These are phyloP conservation scores for Solea solea DNA, from an alignment of 2,113 vertebrate species.

Conservation along the genomic window DNA sequence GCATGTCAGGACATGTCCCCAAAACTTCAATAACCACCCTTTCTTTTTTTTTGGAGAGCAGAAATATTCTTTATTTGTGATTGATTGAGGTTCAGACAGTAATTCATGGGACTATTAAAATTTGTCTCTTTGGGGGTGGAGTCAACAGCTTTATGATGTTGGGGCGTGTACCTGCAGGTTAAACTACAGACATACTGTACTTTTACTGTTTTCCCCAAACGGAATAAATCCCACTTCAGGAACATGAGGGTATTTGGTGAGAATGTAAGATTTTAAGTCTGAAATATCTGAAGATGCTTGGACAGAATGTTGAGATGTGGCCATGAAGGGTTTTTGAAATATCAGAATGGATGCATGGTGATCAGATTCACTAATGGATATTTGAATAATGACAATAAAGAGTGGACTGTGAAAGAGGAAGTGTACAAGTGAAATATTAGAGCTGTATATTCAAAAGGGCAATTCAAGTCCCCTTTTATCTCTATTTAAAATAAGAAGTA, in stretches of 20 bases:
- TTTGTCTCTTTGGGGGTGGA: conserved; percentile 46
- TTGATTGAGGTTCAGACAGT: conserved; percentile 30
- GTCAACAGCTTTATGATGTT: conserved; percentile 45
- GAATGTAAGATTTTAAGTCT: conserved; percentile 1
- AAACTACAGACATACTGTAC: conserved; percentile 25
- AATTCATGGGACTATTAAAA: conserved; percentile 46
- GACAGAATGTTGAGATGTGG: not conserved
- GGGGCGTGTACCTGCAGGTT: conserved; percentile 53
- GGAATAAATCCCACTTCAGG: conserved; percentile 34
- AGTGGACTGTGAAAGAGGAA: not conserved
- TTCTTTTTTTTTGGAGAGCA: conserved; percentile 24
- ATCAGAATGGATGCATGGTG: no score
- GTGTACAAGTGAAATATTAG: not conserved
- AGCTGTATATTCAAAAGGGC: no score
- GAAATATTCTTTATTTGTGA: conserved; percentile 20
- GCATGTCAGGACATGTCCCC: conserved; percentile 39
- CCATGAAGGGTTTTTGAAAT: not conserved
- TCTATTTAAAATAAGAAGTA: not conserved
- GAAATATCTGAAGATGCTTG: not conserved
- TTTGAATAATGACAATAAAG: not conserved
- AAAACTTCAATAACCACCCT: conserved; percentile 11
- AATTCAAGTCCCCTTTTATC: not conserved
- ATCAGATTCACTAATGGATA: no score
- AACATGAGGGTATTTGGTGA: conserved; percentile 1
- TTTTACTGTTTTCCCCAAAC: conserved; percentile 25